phyloP scores from a whole-genome alignment of 1,140 invertebrate species.

The Drosophila truncata region DNA sequence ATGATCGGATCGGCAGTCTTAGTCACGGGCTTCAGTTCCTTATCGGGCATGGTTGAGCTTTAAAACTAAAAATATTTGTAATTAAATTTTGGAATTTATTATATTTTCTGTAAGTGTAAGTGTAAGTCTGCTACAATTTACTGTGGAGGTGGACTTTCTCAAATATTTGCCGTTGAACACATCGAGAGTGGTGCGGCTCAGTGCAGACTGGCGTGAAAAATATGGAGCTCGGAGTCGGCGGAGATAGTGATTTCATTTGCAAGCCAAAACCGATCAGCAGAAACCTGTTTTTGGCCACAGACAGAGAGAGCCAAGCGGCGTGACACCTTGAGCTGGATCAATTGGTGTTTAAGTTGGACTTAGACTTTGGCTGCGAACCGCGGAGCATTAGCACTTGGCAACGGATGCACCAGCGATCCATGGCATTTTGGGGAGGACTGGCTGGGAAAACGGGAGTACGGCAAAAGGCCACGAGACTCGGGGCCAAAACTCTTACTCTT shows the following conservation, averaged over 20 bases:
- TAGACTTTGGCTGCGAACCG: background rate
- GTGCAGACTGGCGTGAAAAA: conserved; percentile 62
- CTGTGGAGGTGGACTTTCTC: conserved; percentile 39
- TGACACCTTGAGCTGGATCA: conserved; percentile 29
- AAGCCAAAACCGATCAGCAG: conserved; percentile 8
- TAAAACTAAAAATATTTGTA: background rate
- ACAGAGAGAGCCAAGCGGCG: conserved; percentile 16
- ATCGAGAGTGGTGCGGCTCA: conserved; percentile 45
- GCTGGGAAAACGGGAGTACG: conserved; percentile 35
- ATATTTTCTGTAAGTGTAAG: background rate
- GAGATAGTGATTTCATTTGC: conserved; percentile 45
- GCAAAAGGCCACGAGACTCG: conserved; percentile 44
- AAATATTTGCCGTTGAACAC: conserved; percentile 48
- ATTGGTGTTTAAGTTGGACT: background rate
- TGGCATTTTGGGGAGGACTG: conserved; percentile 40
- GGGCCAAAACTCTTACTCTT: conserved; percentile 62
- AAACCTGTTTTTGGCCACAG: conserved; percentile 53
- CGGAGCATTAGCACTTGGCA: conserved; percentile 57
- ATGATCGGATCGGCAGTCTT: conserved; percentile 62
- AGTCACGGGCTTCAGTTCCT: conserved; percentile 18
- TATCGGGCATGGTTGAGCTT: background rate
- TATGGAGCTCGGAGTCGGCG: conserved; percentile 9
- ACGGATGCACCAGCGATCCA: conserved; percentile 22
- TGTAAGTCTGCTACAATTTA: conserved; percentile 1
- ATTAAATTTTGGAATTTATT: background rate